phyloP scores from a whole-genome alignment of 2,113 vertebrate species.

The Epinephelus cyanopodus region DNA sequence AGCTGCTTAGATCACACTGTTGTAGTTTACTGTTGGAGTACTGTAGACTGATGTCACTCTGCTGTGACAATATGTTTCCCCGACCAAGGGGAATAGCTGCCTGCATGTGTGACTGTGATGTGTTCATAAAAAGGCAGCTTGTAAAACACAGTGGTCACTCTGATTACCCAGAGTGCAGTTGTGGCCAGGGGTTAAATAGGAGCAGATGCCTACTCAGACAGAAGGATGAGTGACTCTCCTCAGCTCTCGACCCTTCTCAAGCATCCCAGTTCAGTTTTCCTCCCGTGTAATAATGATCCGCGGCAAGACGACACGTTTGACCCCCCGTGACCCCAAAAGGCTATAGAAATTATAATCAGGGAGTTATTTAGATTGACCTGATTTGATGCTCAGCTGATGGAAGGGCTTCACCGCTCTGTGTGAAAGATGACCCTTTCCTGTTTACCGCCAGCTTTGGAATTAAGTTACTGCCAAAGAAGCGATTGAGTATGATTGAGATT shows the following conservation, averaged over 20 bases:
- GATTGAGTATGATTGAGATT: conserved; percentile 32
- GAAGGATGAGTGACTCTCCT: conserved; percentile 52
- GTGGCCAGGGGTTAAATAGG: conserved; percentile 75
- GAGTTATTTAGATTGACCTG: conserved; percentile 74
- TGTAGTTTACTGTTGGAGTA: conserved; percentile 50
- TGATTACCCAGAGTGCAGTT: conserved; percentile 60
- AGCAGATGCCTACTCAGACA: conserved; percentile 76
- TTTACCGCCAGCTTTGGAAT: conserved; percentile 50
- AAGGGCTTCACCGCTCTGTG: conserved; percentile 42
- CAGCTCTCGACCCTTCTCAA: conserved; percentile 36
- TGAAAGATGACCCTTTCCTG: conserved; percentile 55
- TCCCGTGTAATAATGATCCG: conserved; percentile 62
- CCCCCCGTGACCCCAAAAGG: conserved; percentile 59
- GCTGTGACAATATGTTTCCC: conserved; percentile 44
- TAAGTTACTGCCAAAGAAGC: conserved; percentile 39
- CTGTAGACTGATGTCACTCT: conserved; percentile 27
- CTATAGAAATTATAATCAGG: conserved; percentile 77
- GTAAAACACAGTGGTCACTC: conserved; percentile 55
- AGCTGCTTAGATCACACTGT: conserved; percentile 43
- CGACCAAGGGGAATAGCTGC: conserved; percentile 22
- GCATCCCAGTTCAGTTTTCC: conserved; percentile 47
- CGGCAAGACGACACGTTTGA: conserved; percentile 73
- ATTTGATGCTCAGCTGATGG: conserved; percentile 68
- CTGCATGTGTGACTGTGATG: conserved; percentile 31
- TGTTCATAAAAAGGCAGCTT: conserved; percentile 29